Conservation (phyloP, 2,113 vertebrate species). For the Eonycteris spelaea region DNA sequence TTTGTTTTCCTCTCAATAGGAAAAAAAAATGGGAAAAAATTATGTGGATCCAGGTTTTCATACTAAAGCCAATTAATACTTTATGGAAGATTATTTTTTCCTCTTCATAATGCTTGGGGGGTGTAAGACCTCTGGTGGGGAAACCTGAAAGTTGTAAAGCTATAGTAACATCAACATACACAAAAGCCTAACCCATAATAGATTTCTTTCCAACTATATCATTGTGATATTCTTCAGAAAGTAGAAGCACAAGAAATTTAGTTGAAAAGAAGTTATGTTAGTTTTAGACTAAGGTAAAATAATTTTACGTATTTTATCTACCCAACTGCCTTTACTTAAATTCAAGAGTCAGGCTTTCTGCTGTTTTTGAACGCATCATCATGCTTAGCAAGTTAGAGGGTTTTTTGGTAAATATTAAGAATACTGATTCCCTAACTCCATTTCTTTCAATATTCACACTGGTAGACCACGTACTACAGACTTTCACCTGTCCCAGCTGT, state of each 20-base stretch:
- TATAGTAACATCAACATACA: not conserved
- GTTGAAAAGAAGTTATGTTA: not conserved
- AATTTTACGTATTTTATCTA: not conserved
- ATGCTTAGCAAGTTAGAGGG: not conserved
- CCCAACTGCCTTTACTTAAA: not conserved
- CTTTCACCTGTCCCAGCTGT: not conserved
- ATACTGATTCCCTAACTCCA: not conserved
- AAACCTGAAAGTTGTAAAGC: not conserved
- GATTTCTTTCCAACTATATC: not conserved
- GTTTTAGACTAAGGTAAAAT: not conserved
- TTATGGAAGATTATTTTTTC: not conserved
- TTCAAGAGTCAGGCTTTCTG: not conserved
- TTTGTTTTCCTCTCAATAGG: not conserved
- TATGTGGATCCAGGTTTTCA: not conserved
- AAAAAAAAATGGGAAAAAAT: not conserved
- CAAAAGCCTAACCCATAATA: not conserved
- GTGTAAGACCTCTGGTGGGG: not conserved
- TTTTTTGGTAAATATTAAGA: not conserved
- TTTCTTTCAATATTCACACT: not conserved
- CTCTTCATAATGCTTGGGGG: not conserved
- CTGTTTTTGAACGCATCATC: not conserved
- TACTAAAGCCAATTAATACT: not conserved
- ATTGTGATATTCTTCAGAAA: not conserved
- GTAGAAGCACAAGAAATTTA: not conserved
- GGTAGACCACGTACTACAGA: not conserved